phyloP scores from a whole-genome alignment of 2,113 vertebrate species.

The Mystacornis crossleyi region DNA sequence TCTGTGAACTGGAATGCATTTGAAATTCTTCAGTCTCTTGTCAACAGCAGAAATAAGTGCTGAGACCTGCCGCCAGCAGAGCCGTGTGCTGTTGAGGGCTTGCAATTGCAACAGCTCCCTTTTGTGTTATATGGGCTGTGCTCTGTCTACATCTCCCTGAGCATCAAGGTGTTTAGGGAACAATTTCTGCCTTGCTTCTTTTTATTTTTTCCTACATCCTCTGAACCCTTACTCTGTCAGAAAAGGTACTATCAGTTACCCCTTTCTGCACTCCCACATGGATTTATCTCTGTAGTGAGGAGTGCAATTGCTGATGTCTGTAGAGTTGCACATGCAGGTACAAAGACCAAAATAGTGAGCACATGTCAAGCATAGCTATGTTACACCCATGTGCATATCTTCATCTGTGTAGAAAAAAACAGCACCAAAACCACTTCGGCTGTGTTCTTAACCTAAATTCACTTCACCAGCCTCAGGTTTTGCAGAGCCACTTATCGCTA shows the following conservation, averaged over 20 bases:
- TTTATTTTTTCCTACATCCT: background rate
- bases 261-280: background rate
- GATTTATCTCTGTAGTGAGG: background rate
- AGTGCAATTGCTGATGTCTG: background rate
- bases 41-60: background rate
- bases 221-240: background rate
- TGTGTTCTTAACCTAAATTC: conserved; percentile 45
- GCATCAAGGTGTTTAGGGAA: background rate
- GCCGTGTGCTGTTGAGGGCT: background rate
- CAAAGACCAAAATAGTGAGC: background rate
- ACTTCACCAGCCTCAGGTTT: background rate
- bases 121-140: background rate
- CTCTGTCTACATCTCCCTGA: background rate
- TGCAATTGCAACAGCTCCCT: background rate
- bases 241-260: background rate
- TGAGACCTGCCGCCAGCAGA: background rate
- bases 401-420: background rate
- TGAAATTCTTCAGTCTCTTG: background rate
- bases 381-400: background rate
- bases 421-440: background rate
- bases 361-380: conserved; percentile 10
- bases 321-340: background rate
- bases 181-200: background rate
- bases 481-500: conserved; percentile 2
- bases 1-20: background rate